Conservation (phyloP, 1,140 invertebrate genomes). For the Hestina assimilis region DNA sequence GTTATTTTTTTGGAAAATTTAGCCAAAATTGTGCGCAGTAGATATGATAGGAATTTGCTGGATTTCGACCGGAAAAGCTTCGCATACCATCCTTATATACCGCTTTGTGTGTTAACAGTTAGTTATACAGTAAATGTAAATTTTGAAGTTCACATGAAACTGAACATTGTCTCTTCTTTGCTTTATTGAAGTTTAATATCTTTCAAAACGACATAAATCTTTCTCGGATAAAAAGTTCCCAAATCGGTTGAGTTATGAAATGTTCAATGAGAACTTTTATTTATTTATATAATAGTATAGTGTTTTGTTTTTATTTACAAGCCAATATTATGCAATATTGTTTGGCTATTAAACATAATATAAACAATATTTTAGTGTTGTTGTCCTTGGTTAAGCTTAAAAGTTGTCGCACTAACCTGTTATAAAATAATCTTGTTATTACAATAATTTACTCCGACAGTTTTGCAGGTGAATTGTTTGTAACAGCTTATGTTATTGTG, state of each 20-base stretch:
- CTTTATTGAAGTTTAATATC: too few species aligned
- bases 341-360: constrained; percentile 16
- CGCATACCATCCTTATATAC: constrained; percentile 38
- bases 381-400: constrained; percentile 41
- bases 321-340: constrained; percentile 9
- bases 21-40: constrained; percentile 12
- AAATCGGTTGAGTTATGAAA: too few species aligned
- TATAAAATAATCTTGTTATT: constrained; percentile 19
- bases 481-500: neutral
- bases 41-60: constrained; percentile 29
- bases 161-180: too few species aligned
- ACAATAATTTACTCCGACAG: constrained; percentile 15
- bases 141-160: too few species aligned
- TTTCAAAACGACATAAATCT: too few species aligned
- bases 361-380: constrained; percentile 23
- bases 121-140: constrained; percentile 25
- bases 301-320: constrained; percentile 7
- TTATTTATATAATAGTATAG: too few species aligned
- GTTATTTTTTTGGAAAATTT: neutral
- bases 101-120: constrained; percentile 42
- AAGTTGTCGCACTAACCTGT: constrained; percentile 36
- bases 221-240: too few species aligned
- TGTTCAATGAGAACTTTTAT: too few species aligned
- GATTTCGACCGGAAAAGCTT: constrained; percentile 44
- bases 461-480: constrained; percentile 5